Evolutionary conservation across 2,888 invertebrate species (phyloP).

Genomic region (Daptonema setosum): DNA sequence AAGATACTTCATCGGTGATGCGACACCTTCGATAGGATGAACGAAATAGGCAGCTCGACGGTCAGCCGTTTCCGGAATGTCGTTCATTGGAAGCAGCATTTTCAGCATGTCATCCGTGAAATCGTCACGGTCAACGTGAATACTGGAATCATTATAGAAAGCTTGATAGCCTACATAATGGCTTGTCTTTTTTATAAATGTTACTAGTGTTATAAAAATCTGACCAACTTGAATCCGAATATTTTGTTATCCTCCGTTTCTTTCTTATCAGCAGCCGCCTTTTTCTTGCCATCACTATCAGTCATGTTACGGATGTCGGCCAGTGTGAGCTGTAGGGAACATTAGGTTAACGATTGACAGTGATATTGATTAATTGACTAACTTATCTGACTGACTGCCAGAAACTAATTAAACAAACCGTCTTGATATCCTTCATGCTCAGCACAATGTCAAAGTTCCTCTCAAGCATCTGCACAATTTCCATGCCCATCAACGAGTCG

Average conservation of each 20-base stretch:
- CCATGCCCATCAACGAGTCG: slow-evolving; percentile 91
- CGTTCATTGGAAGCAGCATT: slow-evolving; percentile 41
- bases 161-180: too few relatives aligned
- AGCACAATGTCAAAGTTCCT: slow-evolving; percentile 53
- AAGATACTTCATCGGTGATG: slow-evolving; percentile 45
- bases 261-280: slow-evolving; percentile 17
- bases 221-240: slow-evolving; percentile 21
- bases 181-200: too few relatives aligned
- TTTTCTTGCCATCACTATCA: slow-evolving; percentile 14
- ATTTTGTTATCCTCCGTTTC: too few relatives aligned
- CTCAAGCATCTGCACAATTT: slow-evolving; percentile 48
- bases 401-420: too few relatives aligned
- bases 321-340: slow-evolving; percentile 38
- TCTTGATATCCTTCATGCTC: slow-evolving; percentile 67
- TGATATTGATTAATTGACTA: too few relatives aligned
- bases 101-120: slow-evolving; percentile 52
- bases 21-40: slow-evolving; percentile 68
- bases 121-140: too few relatives aligned
- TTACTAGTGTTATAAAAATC: too few relatives aligned
- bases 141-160: too few relatives aligned
- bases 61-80: too few relatives aligned
- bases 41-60: slow-evolving; percentile 35
- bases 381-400: too few relatives aligned
- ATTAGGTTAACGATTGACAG: too few relatives aligned
- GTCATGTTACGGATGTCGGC: slow-evolving; percentile 11